Evolutionary conservation across 2,888 invertebrate species (phyloP).

Genomic region (Meiosimyza platycephala): DNA sequence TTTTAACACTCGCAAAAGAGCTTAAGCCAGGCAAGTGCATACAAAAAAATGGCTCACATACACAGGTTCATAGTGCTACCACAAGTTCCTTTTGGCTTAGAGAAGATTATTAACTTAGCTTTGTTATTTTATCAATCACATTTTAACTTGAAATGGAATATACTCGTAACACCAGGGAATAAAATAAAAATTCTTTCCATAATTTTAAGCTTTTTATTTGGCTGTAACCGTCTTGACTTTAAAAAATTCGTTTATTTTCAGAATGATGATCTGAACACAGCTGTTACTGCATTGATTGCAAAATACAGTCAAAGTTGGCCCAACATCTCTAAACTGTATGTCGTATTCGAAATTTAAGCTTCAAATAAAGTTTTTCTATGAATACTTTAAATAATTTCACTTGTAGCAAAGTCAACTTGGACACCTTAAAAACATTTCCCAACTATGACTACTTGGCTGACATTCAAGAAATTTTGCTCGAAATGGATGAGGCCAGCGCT

Average conservation of each 20-base stretch:
- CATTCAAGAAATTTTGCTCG: slow-evolving; percentile 64
- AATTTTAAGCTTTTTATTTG: neutral
- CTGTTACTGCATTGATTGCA: slow-evolving; percentile 74
- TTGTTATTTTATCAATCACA: no score
- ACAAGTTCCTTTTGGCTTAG: no score
- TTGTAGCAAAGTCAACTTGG: slow-evolving; percentile 63
- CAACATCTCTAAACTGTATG: slow-evolving; percentile 65
- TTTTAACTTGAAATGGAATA: neutral
- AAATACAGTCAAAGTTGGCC: slow-evolving; percentile 72
- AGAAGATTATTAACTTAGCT: no score
- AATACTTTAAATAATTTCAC: neutral
- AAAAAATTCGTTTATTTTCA: slow-evolving; percentile 52
- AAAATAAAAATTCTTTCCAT: neutral
- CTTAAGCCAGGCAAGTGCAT: no score
- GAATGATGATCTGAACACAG: slow-evolving; percentile 76
- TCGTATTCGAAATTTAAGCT: slow-evolving; percentile 17
- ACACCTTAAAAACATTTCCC: slow-evolving; percentile 61
- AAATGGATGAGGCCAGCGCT: slow-evolving; percentile 69
- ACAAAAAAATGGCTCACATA: no score
- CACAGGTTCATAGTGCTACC: no score
- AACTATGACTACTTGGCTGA: slow-evolving; percentile 67
- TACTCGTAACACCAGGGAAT: neutral
- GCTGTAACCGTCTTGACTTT: neutral
- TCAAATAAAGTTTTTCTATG: neutral
- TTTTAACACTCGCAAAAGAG: no score